Conservation (phyloP, 2,888 invertebrate species). For the Elaeidobius kamerunicus region DNA sequence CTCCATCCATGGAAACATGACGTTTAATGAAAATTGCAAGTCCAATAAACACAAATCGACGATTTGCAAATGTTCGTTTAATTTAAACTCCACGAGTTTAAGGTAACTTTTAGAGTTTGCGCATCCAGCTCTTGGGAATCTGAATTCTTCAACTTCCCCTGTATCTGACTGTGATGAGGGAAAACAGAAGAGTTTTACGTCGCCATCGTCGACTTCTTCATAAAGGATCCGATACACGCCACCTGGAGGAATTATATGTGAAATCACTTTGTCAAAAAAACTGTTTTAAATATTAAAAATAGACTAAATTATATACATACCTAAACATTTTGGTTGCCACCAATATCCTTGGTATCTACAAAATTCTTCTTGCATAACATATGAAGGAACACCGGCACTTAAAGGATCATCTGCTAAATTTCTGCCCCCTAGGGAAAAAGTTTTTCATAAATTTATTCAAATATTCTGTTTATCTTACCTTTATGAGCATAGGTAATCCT, state of each 20-base stretch:
- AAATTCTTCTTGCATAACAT: slow-evolving; percentile 98
- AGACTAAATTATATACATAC: slow-evolving; percentile 49
- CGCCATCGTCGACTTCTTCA: slow-evolving; percentile 84
- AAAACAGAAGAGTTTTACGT: slow-evolving; percentile 88
- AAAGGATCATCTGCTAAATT: slow-evolving; percentile 77
- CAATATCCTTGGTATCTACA: slow-evolving; percentile 94
- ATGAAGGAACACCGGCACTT: slow-evolving; percentile 94
- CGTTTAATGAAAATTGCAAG: slow-evolving; percentile 70
- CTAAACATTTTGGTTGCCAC: slow-evolving; percentile 86
- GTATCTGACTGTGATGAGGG: slow-evolving; percentile 77
- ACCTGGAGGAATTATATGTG: slow-evolving; percentile 51
- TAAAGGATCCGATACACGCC: slow-evolving; percentile 78
- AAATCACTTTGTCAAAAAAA: not conserved
- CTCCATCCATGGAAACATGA: slow-evolving; percentile 90
- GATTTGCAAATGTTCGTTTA: slow-evolving; percentile 64
- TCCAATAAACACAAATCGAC: slow-evolving; percentile 73
- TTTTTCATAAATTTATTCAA: slow-evolving; percentile 36
- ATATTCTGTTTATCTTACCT: slow-evolving; percentile 27
- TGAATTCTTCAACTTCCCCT: slow-evolving; percentile 80
- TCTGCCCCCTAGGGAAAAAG: slow-evolving; percentile 49
- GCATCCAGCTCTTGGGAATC: slow-evolving; percentile 86
- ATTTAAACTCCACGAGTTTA: slow-evolving; percentile 78
- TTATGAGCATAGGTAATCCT: slow-evolving; percentile 69
- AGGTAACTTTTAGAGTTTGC: slow-evolving; percentile 87
- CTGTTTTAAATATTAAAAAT: not conserved